These are phyloP conservation scores for Drosophila sp. DNA, from an alignment of 1,140 invertebrate species.

Conservation along the genomic window DNA sequence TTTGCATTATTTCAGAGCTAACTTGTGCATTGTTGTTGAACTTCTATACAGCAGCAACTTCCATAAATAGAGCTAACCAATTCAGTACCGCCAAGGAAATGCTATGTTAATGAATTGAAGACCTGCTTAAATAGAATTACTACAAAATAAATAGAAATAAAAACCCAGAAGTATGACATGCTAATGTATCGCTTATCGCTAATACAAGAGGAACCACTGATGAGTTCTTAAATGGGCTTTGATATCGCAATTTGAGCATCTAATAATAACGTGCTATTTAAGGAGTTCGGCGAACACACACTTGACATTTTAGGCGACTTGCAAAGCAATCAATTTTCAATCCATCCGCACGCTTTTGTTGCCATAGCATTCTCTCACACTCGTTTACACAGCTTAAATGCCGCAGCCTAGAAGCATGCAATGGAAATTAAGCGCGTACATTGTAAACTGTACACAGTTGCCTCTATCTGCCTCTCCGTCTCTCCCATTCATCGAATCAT, in stretches of 20 bases:
- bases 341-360: background rate
- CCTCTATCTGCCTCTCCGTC: background rate
- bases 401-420: slow-evolving; percentile 52
- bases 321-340: slow-evolving; percentile 26
- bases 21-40: too few relatives aligned
- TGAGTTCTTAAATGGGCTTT: background rate
- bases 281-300: slow-evolving; percentile 1
- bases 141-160: too few relatives aligned
- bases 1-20: background rate
- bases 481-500: too few relatives aligned
- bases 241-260: background rate
- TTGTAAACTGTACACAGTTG: slow-evolving; percentile 28
- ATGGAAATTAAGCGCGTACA: slow-evolving; percentile 30
- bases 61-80: too few relatives aligned
- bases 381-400: slow-evolving; percentile 48
- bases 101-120: too few relatives aligned
- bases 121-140: too few relatives aligned
- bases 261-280: slow-evolving; percentile 5
- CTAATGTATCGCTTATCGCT: too few relatives aligned
- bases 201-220: too few relatives aligned
- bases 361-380: slow-evolving; percentile 30
- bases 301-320: slow-evolving; percentile 26
- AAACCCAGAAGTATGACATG: too few relatives aligned
- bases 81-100: too few relatives aligned
- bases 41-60: too few relatives aligned